These are phyloP conservation scores for Ceratina australensis DNA, from an alignment of 1,140 invertebrate species.

Conservation along the genomic window DNA sequence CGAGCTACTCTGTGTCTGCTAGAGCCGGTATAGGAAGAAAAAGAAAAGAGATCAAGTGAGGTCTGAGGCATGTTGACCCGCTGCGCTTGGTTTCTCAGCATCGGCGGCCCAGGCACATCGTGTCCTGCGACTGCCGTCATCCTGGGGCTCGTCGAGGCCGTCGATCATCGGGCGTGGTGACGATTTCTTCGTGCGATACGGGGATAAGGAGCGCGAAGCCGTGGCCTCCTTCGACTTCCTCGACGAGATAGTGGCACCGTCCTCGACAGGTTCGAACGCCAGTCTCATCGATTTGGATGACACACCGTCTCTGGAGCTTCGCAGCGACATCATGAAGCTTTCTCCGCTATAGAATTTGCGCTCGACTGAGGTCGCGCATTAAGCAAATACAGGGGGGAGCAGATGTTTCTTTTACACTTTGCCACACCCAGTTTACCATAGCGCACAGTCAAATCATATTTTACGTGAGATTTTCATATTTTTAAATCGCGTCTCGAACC, in stretches of 20 bases:
- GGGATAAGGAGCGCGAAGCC: conserved; percentile 87
- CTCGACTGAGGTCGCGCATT: neutral
- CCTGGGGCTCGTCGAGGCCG: conserved; percentile 79
- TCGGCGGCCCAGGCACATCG: conserved; percentile 82
- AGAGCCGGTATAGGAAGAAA: conserved; percentile 69
- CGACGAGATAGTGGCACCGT: conserved; percentile 81
- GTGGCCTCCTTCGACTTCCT: conserved; percentile 90
- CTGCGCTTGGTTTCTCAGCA: conserved; percentile 79
- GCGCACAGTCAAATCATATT: too few species aligned
- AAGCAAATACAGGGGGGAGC: neutral
- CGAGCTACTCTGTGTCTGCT: conserved; percentile 74
- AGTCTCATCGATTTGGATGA: conserved; percentile 54
- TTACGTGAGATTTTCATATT: too few species aligned
- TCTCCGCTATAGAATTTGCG: conserved; percentile 57
- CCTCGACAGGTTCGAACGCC: conserved; percentile 78
- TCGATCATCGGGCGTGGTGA: conserved; percentile 86
- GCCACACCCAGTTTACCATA: too few species aligned
- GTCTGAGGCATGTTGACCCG: conserved; percentile 72
- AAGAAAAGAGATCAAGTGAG: conserved; percentile 65
- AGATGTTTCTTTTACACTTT: neutral
- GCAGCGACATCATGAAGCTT: conserved; percentile 65
- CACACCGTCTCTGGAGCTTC: conserved; percentile 47
- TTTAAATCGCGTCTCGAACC: too few species aligned
- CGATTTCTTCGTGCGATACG: conserved; percentile 88
- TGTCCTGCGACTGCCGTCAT: conserved; percentile 79